Evolutionary conservation across 2,888 invertebrate species (phyloP).

Genomic region (Apantesis nais): DNA sequence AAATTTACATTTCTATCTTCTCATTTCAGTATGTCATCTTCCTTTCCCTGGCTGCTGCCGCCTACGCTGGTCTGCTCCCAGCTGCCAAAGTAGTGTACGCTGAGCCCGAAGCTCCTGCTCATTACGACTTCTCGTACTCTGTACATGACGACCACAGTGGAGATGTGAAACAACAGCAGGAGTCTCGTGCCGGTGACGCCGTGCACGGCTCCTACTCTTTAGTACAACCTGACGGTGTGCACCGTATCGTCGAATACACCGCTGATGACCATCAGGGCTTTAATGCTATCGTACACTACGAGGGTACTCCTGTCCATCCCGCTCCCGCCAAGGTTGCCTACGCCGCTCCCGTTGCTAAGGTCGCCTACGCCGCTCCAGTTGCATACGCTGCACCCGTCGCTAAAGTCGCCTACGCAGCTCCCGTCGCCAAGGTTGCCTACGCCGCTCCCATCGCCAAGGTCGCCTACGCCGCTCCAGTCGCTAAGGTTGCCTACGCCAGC

Average conservation of each 20-base stretch:
- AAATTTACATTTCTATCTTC: background rate
- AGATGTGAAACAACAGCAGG: conserved; percentile 79
- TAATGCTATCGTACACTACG: conserved; percentile 77
- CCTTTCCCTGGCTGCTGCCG: conserved; percentile 63
- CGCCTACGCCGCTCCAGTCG: conserved; percentile 44
- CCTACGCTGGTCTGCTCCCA: conserved; percentile 57
- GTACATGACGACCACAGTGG: conserved; percentile 77
- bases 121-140: conserved; percentile 78
- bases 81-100: conserved; percentile 67
- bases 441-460: conserved; percentile 48
- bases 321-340: conserved; percentile 51
- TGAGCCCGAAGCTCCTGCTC: conserved; percentile 70
- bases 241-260: conserved; percentile 78
- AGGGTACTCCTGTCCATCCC: conserved; percentile 64
- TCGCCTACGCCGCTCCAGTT: conserved; percentile 49
- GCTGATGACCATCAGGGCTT: conserved; percentile 76
- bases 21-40: conserved; percentile 62
- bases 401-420: conserved; percentile 47
- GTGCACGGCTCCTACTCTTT: conserved; percentile 81
- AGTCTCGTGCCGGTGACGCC: conserved; percentile 73
- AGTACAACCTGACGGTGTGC: conserved; percentile 78
- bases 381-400: conserved; percentile 31
- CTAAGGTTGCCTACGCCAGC: conserved; percentile 61
- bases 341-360: conserved; percentile 34
- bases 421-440: conserved; percentile 47